Percentiles rank a stretch among this genome's conserved stretches.
These are phyloP conservation scores for Drosophila limbata DNA, from an alignment of 2,888 invertebrate genomes.

Conservation along the genomic window DNA sequence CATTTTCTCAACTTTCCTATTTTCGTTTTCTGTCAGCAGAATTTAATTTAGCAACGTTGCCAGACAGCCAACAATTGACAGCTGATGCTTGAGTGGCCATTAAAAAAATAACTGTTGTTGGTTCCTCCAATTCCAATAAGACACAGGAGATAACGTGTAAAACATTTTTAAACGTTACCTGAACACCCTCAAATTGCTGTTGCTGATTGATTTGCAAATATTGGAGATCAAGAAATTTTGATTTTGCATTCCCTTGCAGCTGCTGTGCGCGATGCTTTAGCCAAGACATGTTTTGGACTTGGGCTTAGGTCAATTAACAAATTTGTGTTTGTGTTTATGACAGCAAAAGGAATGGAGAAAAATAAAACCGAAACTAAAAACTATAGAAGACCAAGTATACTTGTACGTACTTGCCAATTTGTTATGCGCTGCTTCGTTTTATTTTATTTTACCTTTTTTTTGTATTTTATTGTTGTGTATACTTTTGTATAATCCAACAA, in stretches of 20 bases:
- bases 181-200: slow-evolving; percentile 2
- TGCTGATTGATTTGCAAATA: slow-evolving; percentile 9
- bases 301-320: slow-evolving; percentile 4
- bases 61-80: slow-evolving; percentile 15
- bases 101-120: slow-evolving; percentile 14
- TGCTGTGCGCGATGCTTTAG: slow-evolving; percentile 30
- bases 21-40: neutral
- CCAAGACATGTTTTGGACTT: slow-evolving; percentile 24
- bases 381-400: neutral
- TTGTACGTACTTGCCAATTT: slow-evolving; percentile 30
- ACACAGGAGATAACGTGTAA: neutral
- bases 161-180: slow-evolving; percentile 5
- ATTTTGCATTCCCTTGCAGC: slow-evolving; percentile 14
- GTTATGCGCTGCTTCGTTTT: slow-evolving; percentile 11
- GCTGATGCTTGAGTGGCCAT: slow-evolving; percentile 21
- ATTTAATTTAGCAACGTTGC: slow-evolving; percentile 3
- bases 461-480: slow-evolving; percentile 36
- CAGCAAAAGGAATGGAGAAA: slow-evolving; percentile 19
- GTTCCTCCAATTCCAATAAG: neutral
- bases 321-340: slow-evolving; percentile 17
- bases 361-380: neutral
- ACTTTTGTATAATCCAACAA: slow-evolving; percentile 45
- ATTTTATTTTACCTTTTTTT: slow-evolving; percentile 5
- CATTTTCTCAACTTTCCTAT: neutral
- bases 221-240: slow-evolving; percentile 6